Conservation (phyloP, 1,140 invertebrate species). For the Cydia splendana region DNA sequence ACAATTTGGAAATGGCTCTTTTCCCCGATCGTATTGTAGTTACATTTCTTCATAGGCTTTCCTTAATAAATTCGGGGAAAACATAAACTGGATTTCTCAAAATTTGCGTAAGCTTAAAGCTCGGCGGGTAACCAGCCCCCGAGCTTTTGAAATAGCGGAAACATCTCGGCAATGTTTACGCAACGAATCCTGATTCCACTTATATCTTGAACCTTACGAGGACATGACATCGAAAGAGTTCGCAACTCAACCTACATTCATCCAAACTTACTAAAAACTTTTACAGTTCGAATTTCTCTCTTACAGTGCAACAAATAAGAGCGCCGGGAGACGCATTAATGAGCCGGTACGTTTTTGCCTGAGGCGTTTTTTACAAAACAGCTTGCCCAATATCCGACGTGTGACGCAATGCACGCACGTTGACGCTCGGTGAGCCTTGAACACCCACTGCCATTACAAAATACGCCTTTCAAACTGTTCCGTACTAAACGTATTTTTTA, state of each 20-base stretch:
- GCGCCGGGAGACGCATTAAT: constrained; percentile 8
- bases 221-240: constrained; percentile 32
- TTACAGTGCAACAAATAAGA: constrained; percentile 15
- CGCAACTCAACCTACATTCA: constrained; percentile 31
- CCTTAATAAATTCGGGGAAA: background rate
- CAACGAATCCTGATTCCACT: constrained; percentile 30
- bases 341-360: constrained; percentile 25
- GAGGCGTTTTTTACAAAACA: constrained; percentile 32
- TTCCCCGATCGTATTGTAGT: background rate
- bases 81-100: background rate
- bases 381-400: constrained; percentile 29
- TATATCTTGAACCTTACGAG: constrained; percentile 32
- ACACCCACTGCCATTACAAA: constrained; percentile 31
- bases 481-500: constrained; percentile 28
- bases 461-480: constrained; percentile 33
- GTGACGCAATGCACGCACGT: constrained; percentile 33
- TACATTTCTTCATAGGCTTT: background rate
- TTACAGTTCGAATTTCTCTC: background rate
- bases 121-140: background rate
- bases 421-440: constrained; percentile 28
- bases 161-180: constrained; percentile 27
- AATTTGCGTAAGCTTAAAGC: background rate
- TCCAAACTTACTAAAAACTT: constrained; percentile 17
- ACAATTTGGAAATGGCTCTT: background rate
- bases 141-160: constrained; percentile 23